These are phyloP conservation scores for Heloderma charlesbogerti DNA, from an alignment of 2,113 vertebrate species.

Conservation along the genomic window DNA sequence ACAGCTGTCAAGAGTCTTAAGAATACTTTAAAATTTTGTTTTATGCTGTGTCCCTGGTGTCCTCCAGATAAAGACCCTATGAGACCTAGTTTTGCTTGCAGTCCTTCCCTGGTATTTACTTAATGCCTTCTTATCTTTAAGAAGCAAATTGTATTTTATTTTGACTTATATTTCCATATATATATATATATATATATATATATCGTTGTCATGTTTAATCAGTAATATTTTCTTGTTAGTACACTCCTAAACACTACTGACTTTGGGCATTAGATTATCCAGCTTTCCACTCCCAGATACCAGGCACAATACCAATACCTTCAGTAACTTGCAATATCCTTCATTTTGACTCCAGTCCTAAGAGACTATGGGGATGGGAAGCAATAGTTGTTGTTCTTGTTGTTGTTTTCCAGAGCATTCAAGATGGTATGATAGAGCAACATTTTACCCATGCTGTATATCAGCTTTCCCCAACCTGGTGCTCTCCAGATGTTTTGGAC, in stretches of 20 bases:
- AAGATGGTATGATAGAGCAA: not conserved
- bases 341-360: not conserved
- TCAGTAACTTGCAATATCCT: not conserved
- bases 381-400: no score
- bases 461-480: no score
- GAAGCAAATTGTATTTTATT: not conserved
- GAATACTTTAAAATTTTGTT: not conserved
- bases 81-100: not conserved
- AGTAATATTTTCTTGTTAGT: constrained; percentile 9
- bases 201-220: not conserved
- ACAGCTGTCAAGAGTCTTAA: not conserved
- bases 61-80: not conserved
- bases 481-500: no score
- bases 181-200: not conserved
- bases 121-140: not conserved
- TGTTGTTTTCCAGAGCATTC: no score
- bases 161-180: not conserved
- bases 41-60: not conserved
- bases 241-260: not conserved
- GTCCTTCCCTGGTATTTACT: not conserved
- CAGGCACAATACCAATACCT: not conserved
- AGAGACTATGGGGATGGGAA: not conserved
- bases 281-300: not conserved
- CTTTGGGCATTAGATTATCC: not conserved
- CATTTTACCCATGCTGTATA: no score